Conservation (phyloP, 2,797 vertebrate species). For the Lagorchestes hirsutus region DNA sequence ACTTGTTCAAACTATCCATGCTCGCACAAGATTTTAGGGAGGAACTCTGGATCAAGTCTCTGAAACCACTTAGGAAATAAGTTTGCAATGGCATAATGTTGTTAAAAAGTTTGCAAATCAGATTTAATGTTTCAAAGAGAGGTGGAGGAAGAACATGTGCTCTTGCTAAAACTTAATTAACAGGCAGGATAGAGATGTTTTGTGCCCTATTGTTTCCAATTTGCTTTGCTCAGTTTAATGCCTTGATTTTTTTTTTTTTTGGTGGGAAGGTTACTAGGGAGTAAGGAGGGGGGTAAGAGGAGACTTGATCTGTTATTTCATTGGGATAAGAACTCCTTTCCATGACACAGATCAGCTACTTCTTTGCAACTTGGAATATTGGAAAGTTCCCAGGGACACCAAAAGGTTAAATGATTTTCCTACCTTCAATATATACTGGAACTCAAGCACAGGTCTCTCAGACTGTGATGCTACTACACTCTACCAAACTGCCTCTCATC, state of each 20-base stretch:
- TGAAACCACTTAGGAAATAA: conserved; percentile 45
- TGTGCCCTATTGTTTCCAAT: not conserved
- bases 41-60: not conserved
- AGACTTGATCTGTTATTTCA: not conserved
- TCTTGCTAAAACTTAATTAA: conserved; percentile 16
- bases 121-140: conserved; percentile 38
- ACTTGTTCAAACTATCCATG: not conserved
- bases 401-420: not conserved
- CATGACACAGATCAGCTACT: not conserved
- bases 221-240: not conserved
- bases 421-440: not conserved
- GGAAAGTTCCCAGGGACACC: not conserved
- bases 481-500: not conserved
- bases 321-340: not conserved
- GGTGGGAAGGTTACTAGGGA: not conserved
- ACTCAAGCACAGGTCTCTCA: not conserved
- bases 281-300: not conserved
- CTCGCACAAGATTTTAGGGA: conserved; percentile 24
- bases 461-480: not conserved
- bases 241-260: not conserved
- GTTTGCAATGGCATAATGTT: conserved; percentile 15
- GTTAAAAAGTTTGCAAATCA: conserved; percentile 28
- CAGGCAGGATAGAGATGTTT: not conserved
- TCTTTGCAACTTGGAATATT: not conserved
- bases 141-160: not conserved